Conservation (phyloP, 2,888 invertebrate genomes). For the Elmis aenea region DNA sequence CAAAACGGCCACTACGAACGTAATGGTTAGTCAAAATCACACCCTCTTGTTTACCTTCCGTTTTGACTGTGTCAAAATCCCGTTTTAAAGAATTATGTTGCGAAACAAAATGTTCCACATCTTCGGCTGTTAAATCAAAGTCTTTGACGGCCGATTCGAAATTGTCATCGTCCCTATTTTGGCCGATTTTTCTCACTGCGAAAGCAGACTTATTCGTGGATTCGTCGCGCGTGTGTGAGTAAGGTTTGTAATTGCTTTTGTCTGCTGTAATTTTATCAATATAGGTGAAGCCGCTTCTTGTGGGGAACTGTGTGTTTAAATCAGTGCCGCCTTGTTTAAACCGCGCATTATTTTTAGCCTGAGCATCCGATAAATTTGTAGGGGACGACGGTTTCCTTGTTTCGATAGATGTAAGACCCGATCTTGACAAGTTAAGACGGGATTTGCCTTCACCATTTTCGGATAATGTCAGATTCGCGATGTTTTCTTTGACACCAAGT, state of each 20-base stretch:
- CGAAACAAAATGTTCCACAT: constrained; percentile 39
- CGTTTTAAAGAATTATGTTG: constrained; percentile 17
- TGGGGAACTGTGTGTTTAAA: constrained; percentile 47
- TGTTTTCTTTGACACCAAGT: no score
- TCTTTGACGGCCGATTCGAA: constrained; percentile 42
- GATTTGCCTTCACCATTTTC: constrained; percentile 8
- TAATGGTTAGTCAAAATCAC: constrained; percentile 16
- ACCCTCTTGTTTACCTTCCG: constrained; percentile 28
- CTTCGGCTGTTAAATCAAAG: constrained; percentile 42
- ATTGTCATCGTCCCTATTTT: constrained; percentile 25
- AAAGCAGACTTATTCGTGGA: constrained; percentile 1
- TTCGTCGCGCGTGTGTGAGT: background rate
- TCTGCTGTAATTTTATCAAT: constrained; percentile 12
- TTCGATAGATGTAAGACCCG: constrained; percentile 10
- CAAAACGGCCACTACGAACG: constrained; percentile 38
- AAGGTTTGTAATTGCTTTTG: constrained; percentile 7
- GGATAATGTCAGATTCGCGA: background rate
- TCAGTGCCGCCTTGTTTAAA: constrained; percentile 23
- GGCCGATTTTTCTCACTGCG: constrained; percentile 6
- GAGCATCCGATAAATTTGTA: constrained; percentile 18
- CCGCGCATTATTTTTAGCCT: constrained; percentile 31
- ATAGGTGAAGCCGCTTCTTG: constrained; percentile 38
- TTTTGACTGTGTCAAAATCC: constrained; percentile 32
- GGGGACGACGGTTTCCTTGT: constrained; percentile 24
- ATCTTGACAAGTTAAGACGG: constrained; percentile 10